Conservation (phyloP, 2,888 invertebrate species). For the Synergus gifuensis region DNA sequence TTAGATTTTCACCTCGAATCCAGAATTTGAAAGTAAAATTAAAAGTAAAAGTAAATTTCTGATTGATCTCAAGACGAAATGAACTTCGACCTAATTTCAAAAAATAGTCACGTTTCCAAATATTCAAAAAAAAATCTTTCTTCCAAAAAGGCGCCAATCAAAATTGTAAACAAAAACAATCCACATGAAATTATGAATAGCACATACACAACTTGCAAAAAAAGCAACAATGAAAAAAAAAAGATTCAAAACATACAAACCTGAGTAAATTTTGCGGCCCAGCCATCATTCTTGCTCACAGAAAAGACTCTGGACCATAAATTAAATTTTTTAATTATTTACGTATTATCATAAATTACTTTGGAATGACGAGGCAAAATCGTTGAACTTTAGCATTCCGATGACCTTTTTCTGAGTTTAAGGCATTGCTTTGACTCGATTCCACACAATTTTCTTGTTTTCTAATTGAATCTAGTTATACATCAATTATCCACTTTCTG, state of each 20-base stretch:
- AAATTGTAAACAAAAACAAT: not conserved
- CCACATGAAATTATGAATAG: not conserved
- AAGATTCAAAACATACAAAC: not conserved
- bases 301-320: not conserved
- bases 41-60: not conserved
- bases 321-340: not conserved
- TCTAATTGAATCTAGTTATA: not conserved
- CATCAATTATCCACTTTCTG: not conserved
- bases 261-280: slow-evolving; percentile 11
- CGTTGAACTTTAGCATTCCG: not conserved
- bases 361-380: slow-evolving; percentile 7
- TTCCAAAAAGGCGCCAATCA: not conserved
- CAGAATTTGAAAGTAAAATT: slow-evolving; percentile 2
- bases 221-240: not conserved
- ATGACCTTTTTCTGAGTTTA: not conserved
- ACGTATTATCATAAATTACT: not conserved
- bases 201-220: not conserved
- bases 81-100: not conserved
- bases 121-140: not conserved
- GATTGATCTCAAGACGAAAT: not conserved
- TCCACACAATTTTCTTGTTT: not conserved
- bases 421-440: not conserved
- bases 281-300: not conserved
- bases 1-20: not conserved
- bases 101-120: not conserved